Conservation (phyloP, 2,797 vertebrate species). For the Cryptoprocta ferox region DNA sequence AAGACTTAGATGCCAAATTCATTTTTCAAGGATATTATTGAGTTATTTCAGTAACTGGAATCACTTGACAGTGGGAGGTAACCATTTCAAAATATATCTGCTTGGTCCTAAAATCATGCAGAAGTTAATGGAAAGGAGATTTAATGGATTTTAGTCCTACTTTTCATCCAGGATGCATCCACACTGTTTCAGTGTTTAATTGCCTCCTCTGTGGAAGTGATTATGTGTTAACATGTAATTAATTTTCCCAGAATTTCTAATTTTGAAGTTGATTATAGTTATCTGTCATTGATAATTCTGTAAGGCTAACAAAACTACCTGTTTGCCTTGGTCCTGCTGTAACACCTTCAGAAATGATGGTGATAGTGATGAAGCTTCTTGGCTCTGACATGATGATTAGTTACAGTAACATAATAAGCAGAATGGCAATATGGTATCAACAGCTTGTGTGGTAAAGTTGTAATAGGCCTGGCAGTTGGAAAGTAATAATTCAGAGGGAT, state of each 20-base stretch:
- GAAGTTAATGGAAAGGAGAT: background rate
- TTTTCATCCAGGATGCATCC: background rate
- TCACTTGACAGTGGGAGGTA: background rate
- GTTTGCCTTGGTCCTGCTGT: background rate
- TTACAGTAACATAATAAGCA: background rate
- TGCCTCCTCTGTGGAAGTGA: background rate
- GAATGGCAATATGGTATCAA: background rate
- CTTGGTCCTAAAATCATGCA: background rate
- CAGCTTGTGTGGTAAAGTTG: background rate
- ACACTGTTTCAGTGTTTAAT: background rate
- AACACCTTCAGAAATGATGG: background rate
- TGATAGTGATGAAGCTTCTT: background rate
- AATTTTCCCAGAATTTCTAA: background rate
- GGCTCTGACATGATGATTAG: background rate
- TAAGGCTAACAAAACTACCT: background rate
- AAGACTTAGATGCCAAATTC: background rate
- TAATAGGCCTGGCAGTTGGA: background rate
- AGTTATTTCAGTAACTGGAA: conserved; percentile 31
- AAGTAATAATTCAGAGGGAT: conserved; percentile 36
- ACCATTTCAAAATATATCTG: background rate
- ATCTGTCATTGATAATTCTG: background rate
- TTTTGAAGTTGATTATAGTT: background rate
- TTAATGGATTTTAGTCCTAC: background rate
- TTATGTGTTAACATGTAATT: background rate
- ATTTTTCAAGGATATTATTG: background rate